phyloP scores from a whole-genome alignment of 1,140 invertebrate genomes.

The Drosophila hydei region DNA sequence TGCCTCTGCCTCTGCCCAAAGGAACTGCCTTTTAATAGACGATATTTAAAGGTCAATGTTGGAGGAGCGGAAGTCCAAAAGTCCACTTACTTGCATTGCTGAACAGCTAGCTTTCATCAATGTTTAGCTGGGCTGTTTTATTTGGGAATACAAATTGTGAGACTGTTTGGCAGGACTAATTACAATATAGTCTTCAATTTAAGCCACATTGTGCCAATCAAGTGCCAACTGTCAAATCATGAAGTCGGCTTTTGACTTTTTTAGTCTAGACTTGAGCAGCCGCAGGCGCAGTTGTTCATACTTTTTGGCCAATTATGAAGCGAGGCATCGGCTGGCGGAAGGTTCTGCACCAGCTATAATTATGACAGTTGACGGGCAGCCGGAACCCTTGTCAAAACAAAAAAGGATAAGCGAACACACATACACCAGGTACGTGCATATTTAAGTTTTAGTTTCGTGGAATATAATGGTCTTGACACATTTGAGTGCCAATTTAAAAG shows the following conservation, averaged over 20 bases:
- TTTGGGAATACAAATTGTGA: not conserved
- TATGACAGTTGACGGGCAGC: constrained; percentile 71
- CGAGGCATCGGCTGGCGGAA: constrained; percentile 12
- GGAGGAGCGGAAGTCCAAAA: too few species aligned
- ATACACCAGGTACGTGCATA: constrained; percentile 37
- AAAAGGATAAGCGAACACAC: constrained; percentile 1
- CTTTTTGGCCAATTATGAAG: constrained; percentile 62
- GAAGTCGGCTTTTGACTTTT: constrained; percentile 53
- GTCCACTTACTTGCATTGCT: too few species aligned
- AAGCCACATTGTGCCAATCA: constrained; percentile 29
- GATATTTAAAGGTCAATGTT: too few species aligned
- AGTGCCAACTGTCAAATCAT: constrained; percentile 72
- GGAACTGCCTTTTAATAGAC: too few species aligned
- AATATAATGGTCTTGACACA: constrained; percentile 66
- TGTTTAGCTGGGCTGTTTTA: too few species aligned
- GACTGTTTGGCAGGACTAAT: not conserved
- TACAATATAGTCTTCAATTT: constrained; percentile 2
- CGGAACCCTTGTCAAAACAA: constrained; percentile 67
- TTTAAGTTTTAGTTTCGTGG: constrained; percentile 60
- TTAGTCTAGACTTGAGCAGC: constrained; percentile 67
- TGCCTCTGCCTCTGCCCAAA: too few species aligned
- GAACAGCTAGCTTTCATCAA: too few species aligned
- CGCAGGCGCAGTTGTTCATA: constrained; percentile 53
- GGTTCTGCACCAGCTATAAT: constrained; percentile 65
- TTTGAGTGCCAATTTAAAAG: constrained; percentile 71